These are phyloP conservation scores for Polyploca ridens DNA, from an alignment of 2,888 invertebrate species.

Conservation along the genomic window DNA sequence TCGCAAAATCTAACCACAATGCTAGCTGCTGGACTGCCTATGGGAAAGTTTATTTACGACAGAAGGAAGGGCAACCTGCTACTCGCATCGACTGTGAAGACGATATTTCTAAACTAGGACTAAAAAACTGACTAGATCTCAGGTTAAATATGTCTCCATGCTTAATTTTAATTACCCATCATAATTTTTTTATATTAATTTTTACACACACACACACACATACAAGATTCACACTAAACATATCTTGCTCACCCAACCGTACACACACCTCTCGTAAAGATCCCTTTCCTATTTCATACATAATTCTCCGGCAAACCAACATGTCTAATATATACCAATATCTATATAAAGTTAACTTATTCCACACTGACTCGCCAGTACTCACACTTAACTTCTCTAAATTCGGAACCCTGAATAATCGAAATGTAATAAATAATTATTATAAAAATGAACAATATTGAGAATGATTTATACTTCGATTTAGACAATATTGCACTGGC, in stretches of 20 bases:
- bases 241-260: background rate
- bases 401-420: background rate
- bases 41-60: conserved; percentile 15
- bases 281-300: background rate
- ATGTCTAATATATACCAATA: background rate
- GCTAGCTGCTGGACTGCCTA: conserved; percentile 17
- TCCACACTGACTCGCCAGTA: background rate
- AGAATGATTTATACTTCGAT: background rate
- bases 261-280: background rate
- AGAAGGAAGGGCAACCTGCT: conserved; percentile 8
- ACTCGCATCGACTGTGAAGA: conserved; percentile 10
- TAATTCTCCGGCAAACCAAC: background rate
- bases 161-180: background rate
- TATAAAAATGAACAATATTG: background rate
- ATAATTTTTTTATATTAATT: background rate
- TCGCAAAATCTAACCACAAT: conserved; percentile 11
- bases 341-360: background rate
- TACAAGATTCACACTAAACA: background rate
- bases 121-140: background rate
- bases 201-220: background rate
- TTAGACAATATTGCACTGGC: background rate
- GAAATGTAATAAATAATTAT: background rate
- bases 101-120: background rate
- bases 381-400: background rate
- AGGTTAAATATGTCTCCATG: background rate